These are phyloP conservation scores for Paramormyrops hopkinsi DNA, from an alignment of 2,797 vertebrate genomes.

Conservation along the genomic window DNA sequence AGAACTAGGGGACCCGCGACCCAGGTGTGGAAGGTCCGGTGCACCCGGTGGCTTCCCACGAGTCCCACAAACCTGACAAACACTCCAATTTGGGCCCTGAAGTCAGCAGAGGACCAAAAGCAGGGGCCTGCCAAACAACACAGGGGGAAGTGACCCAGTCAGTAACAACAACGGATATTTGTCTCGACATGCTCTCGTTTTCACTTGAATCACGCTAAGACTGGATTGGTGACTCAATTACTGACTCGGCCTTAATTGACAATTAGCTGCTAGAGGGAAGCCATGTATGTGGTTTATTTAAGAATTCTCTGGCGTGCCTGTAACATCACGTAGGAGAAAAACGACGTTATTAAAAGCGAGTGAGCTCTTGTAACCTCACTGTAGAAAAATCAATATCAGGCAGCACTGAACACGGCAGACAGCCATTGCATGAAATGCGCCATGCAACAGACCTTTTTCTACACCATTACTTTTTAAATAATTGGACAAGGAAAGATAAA, in stretches of 20 bases:
- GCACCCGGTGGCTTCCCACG: neutral
- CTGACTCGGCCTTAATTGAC: neutral
- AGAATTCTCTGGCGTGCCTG: neutral
- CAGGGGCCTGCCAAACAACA: neutral
- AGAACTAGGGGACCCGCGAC: neutral
- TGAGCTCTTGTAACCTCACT: neutral
- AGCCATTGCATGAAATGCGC: neutral
- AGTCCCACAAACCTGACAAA: neutral
- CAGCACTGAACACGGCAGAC: neutral
- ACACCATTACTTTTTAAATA: neutral
- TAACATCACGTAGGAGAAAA: neutral
- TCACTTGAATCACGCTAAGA: neutral
- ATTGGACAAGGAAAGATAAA: neutral
- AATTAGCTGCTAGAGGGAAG: neutral
- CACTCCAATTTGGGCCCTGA: neutral
- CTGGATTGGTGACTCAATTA: neutral
- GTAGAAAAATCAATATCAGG: neutral
- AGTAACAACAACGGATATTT: neutral
- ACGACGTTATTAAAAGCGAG: neutral
- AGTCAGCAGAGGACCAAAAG: neutral
- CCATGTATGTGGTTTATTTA: neutral
- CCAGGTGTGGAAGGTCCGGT: neutral
- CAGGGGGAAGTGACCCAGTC: neutral
- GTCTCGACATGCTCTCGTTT: neutral
- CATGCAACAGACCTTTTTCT: neutral